phyloP scores from a whole-genome alignment of 1,140 invertebrate genomes.

The Archivesica marissinica region DNA sequence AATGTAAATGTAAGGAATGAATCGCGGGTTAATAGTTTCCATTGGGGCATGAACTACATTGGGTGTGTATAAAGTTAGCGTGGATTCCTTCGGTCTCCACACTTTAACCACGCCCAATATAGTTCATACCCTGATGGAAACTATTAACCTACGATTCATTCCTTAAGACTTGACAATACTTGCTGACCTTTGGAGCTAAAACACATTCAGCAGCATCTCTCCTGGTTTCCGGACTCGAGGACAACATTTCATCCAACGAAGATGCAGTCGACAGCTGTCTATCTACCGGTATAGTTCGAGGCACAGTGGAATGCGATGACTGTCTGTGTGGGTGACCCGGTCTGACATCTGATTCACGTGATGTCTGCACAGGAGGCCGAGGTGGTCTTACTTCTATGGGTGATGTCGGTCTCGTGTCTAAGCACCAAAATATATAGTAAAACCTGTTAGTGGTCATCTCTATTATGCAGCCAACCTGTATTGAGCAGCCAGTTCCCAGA shows the following conservation, averaged over 20 bases:
- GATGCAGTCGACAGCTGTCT: slow-evolving; percentile 73
- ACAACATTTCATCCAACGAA: slow-evolving; percentile 85
- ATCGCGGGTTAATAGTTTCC: too few relatives aligned
- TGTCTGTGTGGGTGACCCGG: neutral
- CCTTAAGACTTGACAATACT: neutral
- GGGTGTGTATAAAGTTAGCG: too few relatives aligned
- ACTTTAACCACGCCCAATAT: too few relatives aligned
- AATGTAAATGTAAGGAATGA: too few relatives aligned
- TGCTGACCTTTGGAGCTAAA: slow-evolving; percentile 68
- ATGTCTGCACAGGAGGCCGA: neutral
- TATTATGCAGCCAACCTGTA: too few relatives aligned
- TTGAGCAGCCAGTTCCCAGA: too few relatives aligned
- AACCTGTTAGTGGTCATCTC: too few relatives aligned
- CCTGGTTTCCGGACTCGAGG: slow-evolving; percentile 87
- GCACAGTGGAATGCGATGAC: neutral
- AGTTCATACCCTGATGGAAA: too few relatives aligned
- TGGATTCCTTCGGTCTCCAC: too few relatives aligned
- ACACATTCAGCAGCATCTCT: slow-evolving; percentile 55
- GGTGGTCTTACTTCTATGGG: neutral
- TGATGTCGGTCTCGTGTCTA: neutral
- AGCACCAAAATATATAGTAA: too few relatives aligned
- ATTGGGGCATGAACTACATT: too few relatives aligned
- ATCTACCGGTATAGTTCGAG: slow-evolving; percentile 46
- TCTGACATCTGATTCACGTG: neutral
- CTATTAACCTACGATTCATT: too few relatives aligned